Conservation (phyloP, 2,888 invertebrate genomes). For the Spodoptera picta region DNA sequence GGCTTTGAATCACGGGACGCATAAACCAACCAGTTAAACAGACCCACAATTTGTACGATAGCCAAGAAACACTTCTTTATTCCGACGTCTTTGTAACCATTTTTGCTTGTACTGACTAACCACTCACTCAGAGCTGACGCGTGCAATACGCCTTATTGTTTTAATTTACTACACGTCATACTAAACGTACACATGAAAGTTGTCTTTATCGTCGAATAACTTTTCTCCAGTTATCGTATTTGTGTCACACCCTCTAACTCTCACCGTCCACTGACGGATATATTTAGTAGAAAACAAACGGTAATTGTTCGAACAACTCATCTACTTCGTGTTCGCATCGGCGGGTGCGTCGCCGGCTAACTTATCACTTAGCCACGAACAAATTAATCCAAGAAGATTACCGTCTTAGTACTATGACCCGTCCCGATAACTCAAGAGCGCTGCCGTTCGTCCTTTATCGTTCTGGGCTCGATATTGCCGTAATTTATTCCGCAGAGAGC, state of each 20-base stretch:
- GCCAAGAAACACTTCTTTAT: slow-evolving; percentile 65
- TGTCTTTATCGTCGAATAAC: slow-evolving; percentile 73
- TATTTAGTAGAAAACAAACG: slow-evolving; percentile 58
- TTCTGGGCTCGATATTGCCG: slow-evolving; percentile 82
- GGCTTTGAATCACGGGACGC: slow-evolving; percentile 74
- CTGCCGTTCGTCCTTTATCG: slow-evolving; percentile 80
- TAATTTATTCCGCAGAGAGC: slow-evolving; percentile 86
- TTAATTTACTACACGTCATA: slow-evolving; percentile 75
- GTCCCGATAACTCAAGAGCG: slow-evolving; percentile 81
- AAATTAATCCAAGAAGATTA: slow-evolving; percentile 85
- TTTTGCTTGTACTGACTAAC: slow-evolving; percentile 58
- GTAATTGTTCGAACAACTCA: slow-evolving; percentile 60
- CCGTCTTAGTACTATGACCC: slow-evolving; percentile 79
- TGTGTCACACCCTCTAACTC: slow-evolving; percentile 55
- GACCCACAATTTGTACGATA: slow-evolving; percentile 59
- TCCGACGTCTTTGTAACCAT: slow-evolving; percentile 61
- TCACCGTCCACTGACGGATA: slow-evolving; percentile 59
- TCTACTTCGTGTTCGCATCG: slow-evolving; percentile 70
- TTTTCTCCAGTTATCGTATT: slow-evolving; percentile 58
- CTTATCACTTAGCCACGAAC: slow-evolving; percentile 84
- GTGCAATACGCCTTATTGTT: slow-evolving; percentile 71
- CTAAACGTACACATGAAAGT: slow-evolving; percentile 68
- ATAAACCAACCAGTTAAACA: slow-evolving; percentile 74
- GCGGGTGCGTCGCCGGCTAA: slow-evolving; percentile 67
- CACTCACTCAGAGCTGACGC: slow-evolving; percentile 56